Evolutionary conservation across 2,113 vertebrate species (phyloP), one percentile per base, ranked within the genome.

Genomic region (Cottus gobio): DNA sequence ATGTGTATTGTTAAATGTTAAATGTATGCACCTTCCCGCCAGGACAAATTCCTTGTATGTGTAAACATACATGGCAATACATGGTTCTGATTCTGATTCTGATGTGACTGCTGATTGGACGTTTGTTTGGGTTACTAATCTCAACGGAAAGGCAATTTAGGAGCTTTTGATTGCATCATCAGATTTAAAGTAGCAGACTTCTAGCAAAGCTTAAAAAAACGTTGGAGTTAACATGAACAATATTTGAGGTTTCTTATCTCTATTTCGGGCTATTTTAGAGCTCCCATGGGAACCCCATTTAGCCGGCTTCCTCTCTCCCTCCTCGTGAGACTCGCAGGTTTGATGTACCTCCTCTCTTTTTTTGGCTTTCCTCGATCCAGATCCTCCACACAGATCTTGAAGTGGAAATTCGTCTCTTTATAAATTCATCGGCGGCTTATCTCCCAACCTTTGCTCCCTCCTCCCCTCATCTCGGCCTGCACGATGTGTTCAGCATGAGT

Each of bases 211-310:
- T 48, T 22, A 7, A 48, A 18, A 6, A 9, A 4, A 11, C 22
- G 0, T 2, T 57, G 20, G 48, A 44, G 70, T 83, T 77, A 46
- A 75, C 74, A 8, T 7, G 3, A 82, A 77, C 65, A 66, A 10
- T 60, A 78, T 80, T 65, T 57, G 61, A 73, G 79, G 64, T 82
- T 15, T 77, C 77, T 63, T 86, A 61, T 31, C 34, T 84, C 83
- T 90, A 89, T 89, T 87, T 87, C 70, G 77, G 79, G 58, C 77
- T 48, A n/a, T n/a, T n/a, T 31, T 50, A 57, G 36, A 54, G 50
- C 50, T 90, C 87, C 83, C 90, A 81, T n/a, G 82, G 89, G 60
- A 24, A 28, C 36, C 54, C 46, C 73, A 74, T 75, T 78, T 82
- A 85, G 50, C 64, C 74, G 84, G 72, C 75, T 89, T 83, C 81